Evolutionary conservation across 1,140 invertebrate species (phyloP), one percentile per base, ranked within the genome.

Genomic region (Drosophila nigromelanica): DNA sequence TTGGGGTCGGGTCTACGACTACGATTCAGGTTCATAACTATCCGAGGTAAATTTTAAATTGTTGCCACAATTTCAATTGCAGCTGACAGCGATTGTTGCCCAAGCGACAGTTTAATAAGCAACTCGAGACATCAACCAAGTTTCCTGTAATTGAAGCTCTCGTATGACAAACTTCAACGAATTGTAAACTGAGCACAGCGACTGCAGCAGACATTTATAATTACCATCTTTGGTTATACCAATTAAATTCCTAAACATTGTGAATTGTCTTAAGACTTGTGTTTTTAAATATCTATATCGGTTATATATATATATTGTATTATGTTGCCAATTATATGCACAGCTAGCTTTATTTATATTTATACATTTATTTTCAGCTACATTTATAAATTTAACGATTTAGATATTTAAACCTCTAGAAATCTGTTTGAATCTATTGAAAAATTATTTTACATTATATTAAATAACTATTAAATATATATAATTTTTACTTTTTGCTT

Each of bases 31-130:
- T 33, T 67, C 21, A 56, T n/a, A 67, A 14, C 35, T 48, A 50
- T 15, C 21, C 35, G 43, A 68, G 6, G 50, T 35, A 50, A 54
- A 45, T 64, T 54, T 54, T 50, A 37, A 37, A 52, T 11, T 27
- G 12, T 48, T 48, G 24, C 47, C 24, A 33, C 43, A 54, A 67
- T 60, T 59, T 39, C 47, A 68, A 60, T 63, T 63, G 50, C 60
- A 43, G 42, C 37, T 43, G 64, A 60, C 59, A 51, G 59, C 35
- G 47, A 15, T 14, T 33, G 45, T n/a, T 27, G 27, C 27, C 4
- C 5, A 0, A 27, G 27, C 27, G 27, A 27, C 54, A 67, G 55
- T 68, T 60, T 51, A 59, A 67, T 67, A 48, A 66, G 63, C 63
- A 67, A 67, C 35, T 33, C 21, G 45, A 42, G 45, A 67, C 45